Evolutionary conservation across 2,797 vertebrate species (phyloP), one percentile per base, ranked within the genome.

Genomic region (Platyrinchus mystaceus): DNA sequence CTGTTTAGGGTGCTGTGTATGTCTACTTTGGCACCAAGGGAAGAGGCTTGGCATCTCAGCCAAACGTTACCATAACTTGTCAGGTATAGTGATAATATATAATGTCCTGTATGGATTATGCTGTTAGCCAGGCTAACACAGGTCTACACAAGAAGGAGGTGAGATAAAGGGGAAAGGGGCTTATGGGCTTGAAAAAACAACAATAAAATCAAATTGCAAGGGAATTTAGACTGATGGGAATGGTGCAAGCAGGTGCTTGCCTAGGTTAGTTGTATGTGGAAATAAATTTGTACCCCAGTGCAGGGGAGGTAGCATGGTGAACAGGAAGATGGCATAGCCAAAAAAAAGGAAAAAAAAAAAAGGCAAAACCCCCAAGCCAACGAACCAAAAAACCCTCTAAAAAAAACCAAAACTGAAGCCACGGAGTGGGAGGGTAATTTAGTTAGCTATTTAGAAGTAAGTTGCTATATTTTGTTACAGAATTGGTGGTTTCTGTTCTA

Each of bases 1-100:
- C 75, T 62, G 1, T 89, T 80, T 74, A 98, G 98, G 98, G 98
- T 32, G 94, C 97, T 1, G 98, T 98, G 32, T 98, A 98, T 15
- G 8, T 98, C 67, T 98, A 97, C 93, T 97, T 98, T 18, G 98
- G 98, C 28, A 87, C 71, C 21, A 44, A 39, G 24, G 56, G 60
- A 70, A 84, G 93, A 89, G 71, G 68, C 26, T 34, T 98, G 43
- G 46, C 96, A 17, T 66, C 85, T 64, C 37, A 93, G 37, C 97
- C 98, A 44, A 97, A 97, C 0, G 0, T 98, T 70, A 98, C 97
- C 88, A 90, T 98, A 89, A 95, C 94, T 62, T 98, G 98, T 88
- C 96, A 95, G 97, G 98, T 98, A 97, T 7, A 37, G 76, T 69
- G 47, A 43, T 66, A 32, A 34, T 20, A 30, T 50, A 13, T 58